A percentile compares a stretch with the other conserved stretches of the same genome.
These are phyloP conservation scores for Hyles euphorbiae DNA, from an alignment of 1,140 invertebrate species.

Conservation along the genomic window DNA sequence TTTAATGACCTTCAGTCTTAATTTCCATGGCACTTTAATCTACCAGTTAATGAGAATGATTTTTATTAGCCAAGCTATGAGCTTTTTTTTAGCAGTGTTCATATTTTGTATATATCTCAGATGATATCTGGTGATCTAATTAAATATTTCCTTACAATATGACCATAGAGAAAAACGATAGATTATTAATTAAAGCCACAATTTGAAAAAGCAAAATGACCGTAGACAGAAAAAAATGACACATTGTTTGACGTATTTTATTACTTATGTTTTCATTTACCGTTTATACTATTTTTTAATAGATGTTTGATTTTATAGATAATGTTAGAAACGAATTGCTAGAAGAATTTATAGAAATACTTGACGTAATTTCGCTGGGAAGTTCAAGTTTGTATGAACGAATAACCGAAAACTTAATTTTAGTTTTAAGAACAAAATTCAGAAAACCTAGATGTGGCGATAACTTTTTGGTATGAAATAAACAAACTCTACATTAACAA, in stretches of 20 bases:
- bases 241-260: neutral
- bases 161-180: too few species aligned
- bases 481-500: slow-evolving; percentile 4
- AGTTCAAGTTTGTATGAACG: slow-evolving; percentile 52
- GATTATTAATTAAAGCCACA: too few species aligned
- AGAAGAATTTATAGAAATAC: slow-evolving; percentile 50
- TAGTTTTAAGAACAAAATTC: slow-evolving; percentile 42
- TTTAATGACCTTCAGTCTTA: too few species aligned
- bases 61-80: too few species aligned
- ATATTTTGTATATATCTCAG: too few species aligned
- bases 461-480: slow-evolving; percentile 50
- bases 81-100: too few species aligned
- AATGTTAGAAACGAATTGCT: slow-evolving; percentile 46
- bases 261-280: neutral
- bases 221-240: too few species aligned
- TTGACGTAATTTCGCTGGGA: slow-evolving; percentile 46
- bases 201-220: too few species aligned
- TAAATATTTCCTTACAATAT: too few species aligned
- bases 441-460: slow-evolving; percentile 45
- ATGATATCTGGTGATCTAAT: too few species aligned
- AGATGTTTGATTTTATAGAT: slow-evolving; percentile 55
- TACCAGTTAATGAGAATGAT: too few species aligned
- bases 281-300: slow-evolving; percentile 22
- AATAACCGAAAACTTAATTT: slow-evolving; percentile 53
- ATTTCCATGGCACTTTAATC: too few species aligned